These are phyloP conservation scores for Emydura subglobosa DNA, from an alignment of 2,113 vertebrate genomes.

Conservation along the genomic window DNA sequence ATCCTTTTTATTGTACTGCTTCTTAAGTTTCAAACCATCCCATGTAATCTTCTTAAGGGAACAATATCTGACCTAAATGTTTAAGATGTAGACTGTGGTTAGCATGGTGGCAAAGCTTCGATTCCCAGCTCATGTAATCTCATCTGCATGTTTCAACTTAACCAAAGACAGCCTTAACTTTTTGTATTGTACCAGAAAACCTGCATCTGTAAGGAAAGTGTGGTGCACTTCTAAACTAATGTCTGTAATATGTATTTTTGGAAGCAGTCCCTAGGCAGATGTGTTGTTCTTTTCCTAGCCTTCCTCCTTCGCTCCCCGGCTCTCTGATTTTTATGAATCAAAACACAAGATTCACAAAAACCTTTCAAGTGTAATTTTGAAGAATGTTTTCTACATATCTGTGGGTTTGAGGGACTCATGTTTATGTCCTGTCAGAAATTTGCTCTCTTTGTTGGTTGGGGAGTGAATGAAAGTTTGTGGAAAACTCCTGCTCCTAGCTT, in stretches of 20 bases:
- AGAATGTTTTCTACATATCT: not conserved
- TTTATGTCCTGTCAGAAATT: not conserved
- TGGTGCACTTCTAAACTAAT: not conserved
- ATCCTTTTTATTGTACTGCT: not conserved
- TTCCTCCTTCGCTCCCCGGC: not conserved
- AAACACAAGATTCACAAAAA: slow-evolving; percentile 27
- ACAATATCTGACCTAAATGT: slow-evolving; percentile 10
- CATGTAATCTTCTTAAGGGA: slow-evolving; percentile 18
- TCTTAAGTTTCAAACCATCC: not conserved
- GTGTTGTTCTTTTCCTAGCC: not conserved
- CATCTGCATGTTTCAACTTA: not conserved
- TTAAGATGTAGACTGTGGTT: not conserved
- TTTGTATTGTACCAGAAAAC: not conserved
- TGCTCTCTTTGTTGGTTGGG: not conserved
- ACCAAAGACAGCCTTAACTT: not conserved
- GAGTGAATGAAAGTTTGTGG: not conserved
- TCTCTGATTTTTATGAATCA: not conserved
- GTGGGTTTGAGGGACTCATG: slow-evolving; percentile 20
- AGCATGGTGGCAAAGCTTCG: not conserved
- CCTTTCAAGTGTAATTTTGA: not conserved
- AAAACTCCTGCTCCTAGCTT: not conserved
- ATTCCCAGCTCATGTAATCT: not conserved
- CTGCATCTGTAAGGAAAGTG: not conserved
- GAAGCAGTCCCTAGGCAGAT: not conserved
- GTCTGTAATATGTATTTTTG: not conserved